phyloP scores from a whole-genome alignment of 2,797 vertebrate genomes.

The Argya squamiceps region DNA sequence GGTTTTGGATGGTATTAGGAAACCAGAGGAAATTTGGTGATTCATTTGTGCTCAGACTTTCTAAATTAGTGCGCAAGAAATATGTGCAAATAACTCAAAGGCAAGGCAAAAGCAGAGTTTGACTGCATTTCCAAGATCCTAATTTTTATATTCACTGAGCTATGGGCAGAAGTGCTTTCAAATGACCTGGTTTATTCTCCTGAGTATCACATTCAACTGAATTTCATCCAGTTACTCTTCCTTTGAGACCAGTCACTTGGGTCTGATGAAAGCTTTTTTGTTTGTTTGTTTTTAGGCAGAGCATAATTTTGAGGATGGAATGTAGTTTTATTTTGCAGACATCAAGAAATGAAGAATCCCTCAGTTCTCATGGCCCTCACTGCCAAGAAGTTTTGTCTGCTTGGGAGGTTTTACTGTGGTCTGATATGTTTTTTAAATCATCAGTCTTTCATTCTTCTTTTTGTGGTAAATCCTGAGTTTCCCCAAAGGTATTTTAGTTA shows the following conservation, averaged over 20 bases:
- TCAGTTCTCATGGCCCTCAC: background rate
- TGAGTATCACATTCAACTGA: background rate
- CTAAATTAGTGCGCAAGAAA: background rate
- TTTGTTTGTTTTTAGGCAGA: background rate
- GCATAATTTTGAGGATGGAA: background rate
- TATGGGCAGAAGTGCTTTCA: background rate
- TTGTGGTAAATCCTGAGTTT: background rate
- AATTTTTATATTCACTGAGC: background rate
- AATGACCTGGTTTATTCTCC: constrained; percentile 1
- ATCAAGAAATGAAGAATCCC: background rate
- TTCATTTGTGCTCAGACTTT: background rate
- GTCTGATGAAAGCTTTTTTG: background rate
- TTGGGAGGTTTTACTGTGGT: background rate
- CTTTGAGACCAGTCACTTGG: background rate
- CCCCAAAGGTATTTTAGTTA: background rate
- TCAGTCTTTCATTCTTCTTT: background rate
- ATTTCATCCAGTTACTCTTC: constrained; percentile 4
- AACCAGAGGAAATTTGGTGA: background rate
- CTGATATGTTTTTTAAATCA: background rate
- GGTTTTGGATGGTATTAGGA: background rate
- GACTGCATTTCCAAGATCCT: background rate
- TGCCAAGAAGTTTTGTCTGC: background rate
- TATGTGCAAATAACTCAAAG: background rate
- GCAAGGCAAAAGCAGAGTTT: background rate
- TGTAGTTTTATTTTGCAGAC: background rate